Conservation (phyloP, 2,797 vertebrate species). For the Distichodus sexfasciatus region DNA sequence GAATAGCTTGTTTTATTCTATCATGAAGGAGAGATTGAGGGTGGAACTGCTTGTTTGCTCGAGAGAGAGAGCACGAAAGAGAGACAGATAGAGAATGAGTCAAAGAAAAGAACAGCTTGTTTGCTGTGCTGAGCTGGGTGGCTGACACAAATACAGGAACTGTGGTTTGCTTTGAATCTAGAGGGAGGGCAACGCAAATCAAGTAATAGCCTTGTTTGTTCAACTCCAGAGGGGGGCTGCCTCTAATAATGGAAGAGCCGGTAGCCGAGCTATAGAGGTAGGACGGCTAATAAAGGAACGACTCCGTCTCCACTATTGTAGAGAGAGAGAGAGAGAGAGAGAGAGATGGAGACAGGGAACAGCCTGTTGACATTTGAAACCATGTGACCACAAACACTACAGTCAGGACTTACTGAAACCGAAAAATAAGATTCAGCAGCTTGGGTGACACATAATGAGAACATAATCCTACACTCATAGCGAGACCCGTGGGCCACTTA, state of each 20-base stretch:
- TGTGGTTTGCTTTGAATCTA: constrained; percentile 50
- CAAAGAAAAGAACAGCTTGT: constrained; percentile 48
- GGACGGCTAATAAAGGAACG: constrained; percentile 46
- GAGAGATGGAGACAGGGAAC: constrained; percentile 44
- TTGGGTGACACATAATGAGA: constrained; percentile 24
- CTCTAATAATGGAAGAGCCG: constrained; percentile 45
- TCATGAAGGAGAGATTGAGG: not conserved
- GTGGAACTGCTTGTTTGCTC: constrained; percentile 52
- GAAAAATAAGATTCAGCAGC: constrained; percentile 20
- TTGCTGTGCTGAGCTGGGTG: constrained; percentile 41
- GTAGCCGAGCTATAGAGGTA: constrained; percentile 38
- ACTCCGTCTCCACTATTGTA: constrained; percentile 45
- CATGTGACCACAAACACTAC: constrained; percentile 51
- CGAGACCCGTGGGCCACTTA: not conserved
- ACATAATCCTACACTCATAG: constrained; percentile 22
- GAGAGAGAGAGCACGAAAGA: constrained; percentile 5
- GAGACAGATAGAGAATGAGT: constrained; percentile 27
- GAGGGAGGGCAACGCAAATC: constrained; percentile 38
- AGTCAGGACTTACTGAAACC: constrained; percentile 39
- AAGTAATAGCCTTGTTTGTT: constrained; percentile 51
- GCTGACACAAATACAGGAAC: constrained; percentile 55
- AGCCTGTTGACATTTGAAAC: constrained; percentile 55
- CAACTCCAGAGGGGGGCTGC: constrained; percentile 34
- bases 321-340: constrained; percentile 42
- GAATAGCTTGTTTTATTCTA: constrained; percentile 54